These are phyloP conservation scores for Fundulus diaphanus DNA, from an alignment of 2,797 vertebrate genomes.

Conservation along the genomic window DNA sequence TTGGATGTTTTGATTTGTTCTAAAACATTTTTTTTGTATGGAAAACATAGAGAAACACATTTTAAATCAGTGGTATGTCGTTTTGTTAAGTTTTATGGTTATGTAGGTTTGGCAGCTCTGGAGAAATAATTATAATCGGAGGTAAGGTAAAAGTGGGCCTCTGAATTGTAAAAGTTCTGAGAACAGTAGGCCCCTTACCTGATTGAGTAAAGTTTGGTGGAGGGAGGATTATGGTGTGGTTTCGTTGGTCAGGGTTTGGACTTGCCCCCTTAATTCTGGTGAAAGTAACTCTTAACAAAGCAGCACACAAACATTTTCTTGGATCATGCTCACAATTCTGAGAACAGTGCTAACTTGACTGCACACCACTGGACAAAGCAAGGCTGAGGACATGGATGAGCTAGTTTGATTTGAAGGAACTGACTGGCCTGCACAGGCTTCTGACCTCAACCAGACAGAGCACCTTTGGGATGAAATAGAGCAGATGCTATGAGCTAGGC, in stretches of 20 bases:
- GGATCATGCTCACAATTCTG: background rate
- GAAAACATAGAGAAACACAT: background rate
- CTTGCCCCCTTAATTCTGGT: background rate
- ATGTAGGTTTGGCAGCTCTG: background rate
- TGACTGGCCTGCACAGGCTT: background rate
- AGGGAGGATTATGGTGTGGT: background rate
- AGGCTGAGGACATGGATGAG: background rate
- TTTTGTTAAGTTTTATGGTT: no score
- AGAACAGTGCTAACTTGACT: background rate
- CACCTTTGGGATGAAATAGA: background rate
- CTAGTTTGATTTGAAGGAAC: background rate
- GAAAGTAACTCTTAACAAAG: background rate
- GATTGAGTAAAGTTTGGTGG: background rate
- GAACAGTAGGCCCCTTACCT: background rate
- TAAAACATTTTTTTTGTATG: background rate
- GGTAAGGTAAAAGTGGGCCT: background rate
- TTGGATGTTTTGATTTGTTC: background rate
- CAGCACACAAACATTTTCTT: background rate
- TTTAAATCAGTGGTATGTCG: no score
- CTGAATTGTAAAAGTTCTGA: background rate
- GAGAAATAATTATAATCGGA: background rate
- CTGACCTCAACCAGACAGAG: background rate
- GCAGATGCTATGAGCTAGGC: background rate
- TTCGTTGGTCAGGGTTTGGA: background rate
- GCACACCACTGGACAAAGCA: background rate